A percentile compares a stretch with the other conserved stretches of the same genome.
Evolutionary conservation across 1,140 invertebrate genomes (phyloP).

Genomic region (Calliphora vicina): DNA sequence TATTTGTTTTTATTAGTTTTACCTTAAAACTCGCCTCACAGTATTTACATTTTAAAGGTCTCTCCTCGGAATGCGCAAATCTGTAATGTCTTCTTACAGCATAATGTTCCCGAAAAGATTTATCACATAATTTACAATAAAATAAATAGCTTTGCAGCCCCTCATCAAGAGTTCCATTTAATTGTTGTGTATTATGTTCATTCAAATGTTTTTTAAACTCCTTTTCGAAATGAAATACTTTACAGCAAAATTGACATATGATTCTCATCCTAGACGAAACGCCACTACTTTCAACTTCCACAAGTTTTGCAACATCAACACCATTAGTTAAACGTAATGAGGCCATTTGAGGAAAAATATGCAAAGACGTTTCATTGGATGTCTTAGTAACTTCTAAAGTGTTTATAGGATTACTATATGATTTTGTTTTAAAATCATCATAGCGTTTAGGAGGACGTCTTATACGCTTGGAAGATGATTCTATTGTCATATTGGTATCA

Average conservation of each 20-base stretch:
- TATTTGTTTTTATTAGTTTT: too few relatives aligned
- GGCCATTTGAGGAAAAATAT: neutral
- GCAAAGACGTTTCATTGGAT: too few relatives aligned
- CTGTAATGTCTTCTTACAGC: conserved; percentile 32
- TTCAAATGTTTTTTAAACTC: neutral
- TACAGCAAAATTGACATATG: neutral
- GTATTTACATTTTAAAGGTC: conserved; percentile 10
- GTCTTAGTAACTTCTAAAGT: neutral
- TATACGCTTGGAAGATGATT: neutral
- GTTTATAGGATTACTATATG: neutral
- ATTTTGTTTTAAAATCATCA: neutral
- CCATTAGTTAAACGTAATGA: neutral
- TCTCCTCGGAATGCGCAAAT: neutral
- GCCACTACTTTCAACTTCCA: neutral
- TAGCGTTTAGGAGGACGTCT: neutral
- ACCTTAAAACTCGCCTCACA: conserved; percentile 36
- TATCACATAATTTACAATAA: conserved; percentile 28
- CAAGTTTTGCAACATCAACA: neutral
- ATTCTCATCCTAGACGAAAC: neutral
- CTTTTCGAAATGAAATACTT: neutral
- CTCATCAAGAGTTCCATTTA: neutral
- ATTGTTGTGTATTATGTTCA: neutral
- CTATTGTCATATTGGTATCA: too few relatives aligned
- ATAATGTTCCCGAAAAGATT: conserved; percentile 26
- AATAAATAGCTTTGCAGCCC: neutral